Base-by-base conservation (phyloP, 2,888 invertebrate genomes). In the Euzophera pinguis region DNA sequence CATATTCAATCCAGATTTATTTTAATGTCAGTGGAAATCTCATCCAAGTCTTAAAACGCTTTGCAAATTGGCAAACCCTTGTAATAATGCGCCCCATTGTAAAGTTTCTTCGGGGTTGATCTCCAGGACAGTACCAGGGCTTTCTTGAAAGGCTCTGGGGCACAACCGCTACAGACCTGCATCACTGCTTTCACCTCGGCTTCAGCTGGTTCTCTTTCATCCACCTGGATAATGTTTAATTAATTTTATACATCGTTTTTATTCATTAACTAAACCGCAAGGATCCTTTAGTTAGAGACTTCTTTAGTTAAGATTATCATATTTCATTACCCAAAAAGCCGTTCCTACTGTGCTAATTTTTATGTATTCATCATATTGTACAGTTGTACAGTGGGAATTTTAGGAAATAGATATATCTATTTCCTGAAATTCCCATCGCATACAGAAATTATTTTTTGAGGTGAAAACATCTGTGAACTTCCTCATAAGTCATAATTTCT, bases 141-240 rank as follows among this genome's bases (percentile, higher is more conserved):
- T 65, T 95, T 95, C 59, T 93, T 93, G 81, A 96, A 96, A 0
- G 96, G 96, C 70, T 96, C 96, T 0, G 91, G 80, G 14, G 93
- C 91, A 65, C 96, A 96, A 0, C 93, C 94, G 54, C 93, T 92
- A 78, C 96, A 96, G 1, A 95, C 86, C 62, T 93, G 91, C 94
- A 96, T 94, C 0, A 96, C 95, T 8, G 94, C 94, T 63, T 91
- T 93, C 0, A 96, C 96, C 78, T 96, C 96, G 29, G 94, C 95
- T 75, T 96, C 96, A 0, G 96, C 96, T 0, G 96, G 95, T 66
- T 96, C 96, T 39, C 95, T 90, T 66, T 95, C 95, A 55, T 95
- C 94, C 48, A 91, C 91, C 81, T 92, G 84, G 22, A 22, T 3
- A 89, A 81, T 61, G 83, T 47, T 32, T 39, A 16, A 41, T 43